Conservation (phyloP, 1,140 invertebrate species). For the Drosophila kikkawai region DNA sequence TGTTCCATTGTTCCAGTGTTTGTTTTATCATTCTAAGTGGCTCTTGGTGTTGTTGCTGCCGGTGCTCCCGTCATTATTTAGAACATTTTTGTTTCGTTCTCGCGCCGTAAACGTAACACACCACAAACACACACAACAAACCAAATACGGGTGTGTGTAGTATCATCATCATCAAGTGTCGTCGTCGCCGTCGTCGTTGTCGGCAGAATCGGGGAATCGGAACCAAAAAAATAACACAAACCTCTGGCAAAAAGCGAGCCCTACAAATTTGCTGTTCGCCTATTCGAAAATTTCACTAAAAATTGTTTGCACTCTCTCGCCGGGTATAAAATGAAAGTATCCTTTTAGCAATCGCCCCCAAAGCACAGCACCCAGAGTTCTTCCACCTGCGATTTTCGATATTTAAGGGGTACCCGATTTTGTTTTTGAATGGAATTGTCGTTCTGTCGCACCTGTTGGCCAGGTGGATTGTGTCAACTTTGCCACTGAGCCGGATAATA, state of each 20-base stretch:
- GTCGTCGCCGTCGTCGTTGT: conserved; percentile 30
- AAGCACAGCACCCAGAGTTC: conserved; percentile 8
- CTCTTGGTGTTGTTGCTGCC: conserved; percentile 39
- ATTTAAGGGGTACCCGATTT: conserved; percentile 5
- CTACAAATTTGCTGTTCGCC: conserved; percentile 83
- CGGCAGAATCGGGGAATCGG: conserved; percentile 52
- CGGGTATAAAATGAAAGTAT: conserved; percentile 82
- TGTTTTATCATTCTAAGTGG: conserved; percentile 77
- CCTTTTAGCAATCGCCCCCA: conserved; percentile 52
- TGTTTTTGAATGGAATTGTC: conserved; percentile 3
- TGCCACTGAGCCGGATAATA: conserved; percentile 16
- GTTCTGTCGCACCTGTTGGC: conserved; percentile 38
- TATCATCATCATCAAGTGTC: conserved; percentile 68
- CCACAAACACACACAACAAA: conserved; percentile 54
- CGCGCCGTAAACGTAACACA: conserved; percentile 57
- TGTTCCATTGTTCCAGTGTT: conserved; percentile 35
- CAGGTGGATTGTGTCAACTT: conserved; percentile 48
- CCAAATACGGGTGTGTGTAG: conserved; percentile 39
- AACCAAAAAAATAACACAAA: conserved; percentile 25
- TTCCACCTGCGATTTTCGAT: conserved; percentile 9
- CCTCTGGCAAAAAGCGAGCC: conserved; percentile 55
- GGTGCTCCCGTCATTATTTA: conserved; percentile 78
- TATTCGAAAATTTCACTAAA: conserved; percentile 85
- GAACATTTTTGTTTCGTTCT: conserved; percentile 64
- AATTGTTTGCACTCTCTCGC: conserved; percentile 85